Evolutionary conservation across 2,888 invertebrate species (phyloP).

Genomic region (Dyspetes luteomarginatus): DNA sequence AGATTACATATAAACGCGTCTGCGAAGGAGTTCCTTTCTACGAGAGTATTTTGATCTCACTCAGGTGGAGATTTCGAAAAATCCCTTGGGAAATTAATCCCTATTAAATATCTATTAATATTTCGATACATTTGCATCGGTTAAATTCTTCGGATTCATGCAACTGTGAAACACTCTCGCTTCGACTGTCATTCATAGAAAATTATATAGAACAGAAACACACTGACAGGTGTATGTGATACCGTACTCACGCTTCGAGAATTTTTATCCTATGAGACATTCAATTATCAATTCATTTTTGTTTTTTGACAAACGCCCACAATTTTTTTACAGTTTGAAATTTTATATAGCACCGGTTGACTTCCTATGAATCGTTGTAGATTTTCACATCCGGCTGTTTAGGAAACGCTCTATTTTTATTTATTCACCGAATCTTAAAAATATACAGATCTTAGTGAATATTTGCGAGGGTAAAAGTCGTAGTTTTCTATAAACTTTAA

Average conservation of each 20-base stretch:
- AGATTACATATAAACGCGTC: neutral
- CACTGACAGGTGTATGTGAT: conserved; percentile 10
- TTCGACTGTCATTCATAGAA: conserved; percentile 22
- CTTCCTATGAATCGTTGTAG: too few relatives aligned
- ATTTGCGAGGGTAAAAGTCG: too few relatives aligned
- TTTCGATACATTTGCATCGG: conserved; percentile 18
- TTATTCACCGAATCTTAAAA: too few relatives aligned
- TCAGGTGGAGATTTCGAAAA: neutral
- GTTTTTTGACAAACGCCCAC: neutral
- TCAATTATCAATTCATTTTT: too few relatives aligned
- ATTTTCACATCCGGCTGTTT: too few relatives aligned
- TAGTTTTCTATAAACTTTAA: too few relatives aligned
- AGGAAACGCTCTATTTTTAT: too few relatives aligned
- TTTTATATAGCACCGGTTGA: too few relatives aligned
- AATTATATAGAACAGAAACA: neutral
- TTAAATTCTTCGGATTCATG: conserved; percentile 7
- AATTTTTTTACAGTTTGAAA: too few relatives aligned
- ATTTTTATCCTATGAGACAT: conserved; percentile 3
- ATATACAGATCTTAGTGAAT: too few relatives aligned
- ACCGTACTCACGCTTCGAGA: neutral
- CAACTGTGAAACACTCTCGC: conserved; percentile 9
- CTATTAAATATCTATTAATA: conserved; percentile 32
- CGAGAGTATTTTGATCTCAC: conserved; percentile 7
- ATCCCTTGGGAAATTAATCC: conserved; percentile 54
- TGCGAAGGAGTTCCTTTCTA: neutral